These are phyloP conservation scores for Lacanobia oleracea DNA, from an alignment of 2,888 invertebrate genomes.

Conservation along the genomic window DNA sequence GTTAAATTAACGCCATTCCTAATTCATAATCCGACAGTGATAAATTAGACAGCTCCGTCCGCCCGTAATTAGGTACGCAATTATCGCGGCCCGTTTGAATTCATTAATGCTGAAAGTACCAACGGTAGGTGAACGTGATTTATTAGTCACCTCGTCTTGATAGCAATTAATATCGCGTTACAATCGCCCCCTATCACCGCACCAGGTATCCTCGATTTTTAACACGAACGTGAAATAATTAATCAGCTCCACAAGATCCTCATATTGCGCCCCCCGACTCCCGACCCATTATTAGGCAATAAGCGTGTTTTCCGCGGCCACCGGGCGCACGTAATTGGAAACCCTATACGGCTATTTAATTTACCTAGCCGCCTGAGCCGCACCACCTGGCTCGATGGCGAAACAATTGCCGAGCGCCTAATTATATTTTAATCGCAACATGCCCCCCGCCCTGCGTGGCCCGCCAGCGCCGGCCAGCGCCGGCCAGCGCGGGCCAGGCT, in stretches of 20 bases:
- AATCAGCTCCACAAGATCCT: constrained; percentile 82
- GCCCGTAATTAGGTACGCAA: constrained; percentile 89
- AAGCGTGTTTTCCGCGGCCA: constrained; percentile 83
- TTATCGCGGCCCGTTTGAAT: constrained; percentile 89
- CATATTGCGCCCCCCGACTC: constrained; percentile 78
- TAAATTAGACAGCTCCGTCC: constrained; percentile 87
- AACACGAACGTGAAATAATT: constrained; percentile 78
- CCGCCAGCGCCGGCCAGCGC: constrained; percentile 57
- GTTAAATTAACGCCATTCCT: constrained; percentile 88
- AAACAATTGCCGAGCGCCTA: constrained; percentile 89
- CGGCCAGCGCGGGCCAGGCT: constrained; percentile 60
- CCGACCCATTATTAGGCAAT: constrained; percentile 87
- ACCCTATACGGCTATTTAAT: constrained; percentile 89
- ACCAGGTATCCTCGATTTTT: constrained; percentile 71
- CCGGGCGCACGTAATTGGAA: constrained; percentile 84
- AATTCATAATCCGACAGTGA: constrained; percentile 90
- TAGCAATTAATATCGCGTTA: constrained; percentile 87
- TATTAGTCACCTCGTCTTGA: constrained; percentile 83
- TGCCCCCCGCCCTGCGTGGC: constrained; percentile 75
- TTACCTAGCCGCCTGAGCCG: constrained; percentile 83
- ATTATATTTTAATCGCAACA: constrained; percentile 90
- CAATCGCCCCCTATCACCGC: constrained; percentile 62
- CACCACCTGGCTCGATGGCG: constrained; percentile 89
- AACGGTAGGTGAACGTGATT: constrained; percentile 84
- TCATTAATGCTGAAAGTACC: constrained; percentile 86